phyloP scores from a whole-genome alignment of 2,113 vertebrate species.

The Melanerpes formicivorus region DNA sequence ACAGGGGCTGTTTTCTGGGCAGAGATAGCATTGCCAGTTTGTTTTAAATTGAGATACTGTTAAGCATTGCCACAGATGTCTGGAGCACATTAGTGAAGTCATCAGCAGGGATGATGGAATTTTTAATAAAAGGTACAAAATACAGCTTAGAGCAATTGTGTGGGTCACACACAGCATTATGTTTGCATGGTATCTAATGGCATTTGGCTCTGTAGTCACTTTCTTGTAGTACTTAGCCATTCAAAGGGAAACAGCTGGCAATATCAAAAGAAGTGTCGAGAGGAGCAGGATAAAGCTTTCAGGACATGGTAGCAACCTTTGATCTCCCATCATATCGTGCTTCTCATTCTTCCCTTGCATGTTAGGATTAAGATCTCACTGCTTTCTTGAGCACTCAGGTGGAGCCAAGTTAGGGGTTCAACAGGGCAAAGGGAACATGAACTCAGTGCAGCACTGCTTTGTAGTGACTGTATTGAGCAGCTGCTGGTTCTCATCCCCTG shows the following conservation, averaged over 20 bases:
- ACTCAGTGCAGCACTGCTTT: neutral
- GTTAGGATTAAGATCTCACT: neutral
- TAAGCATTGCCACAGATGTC: neutral
- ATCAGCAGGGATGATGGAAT: neutral
- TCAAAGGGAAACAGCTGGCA: neutral
- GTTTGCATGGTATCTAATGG: neutral
- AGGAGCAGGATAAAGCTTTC: neutral
- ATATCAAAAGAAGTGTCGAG: accelerated
- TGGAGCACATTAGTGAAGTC: neutral
- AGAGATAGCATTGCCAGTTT: neutral
- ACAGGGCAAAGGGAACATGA: accelerated
- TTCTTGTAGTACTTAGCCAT: neutral
- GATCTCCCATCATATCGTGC: neutral
- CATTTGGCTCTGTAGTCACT: neutral
- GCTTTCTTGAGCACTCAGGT: neutral
- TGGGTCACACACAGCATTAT: neutral
- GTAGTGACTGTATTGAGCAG: neutral
- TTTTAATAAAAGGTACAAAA: neutral
- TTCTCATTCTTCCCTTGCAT: neutral
- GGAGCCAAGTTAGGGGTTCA: neutral
- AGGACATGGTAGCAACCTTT: neutral
- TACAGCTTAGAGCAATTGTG: neutral
- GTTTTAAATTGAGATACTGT: neutral
- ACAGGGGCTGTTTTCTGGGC: neutral
- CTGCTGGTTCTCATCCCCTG: neutral